Evolutionary conservation across 2,797 vertebrate genomes (phyloP), one percentile per base, ranked within the genome.

Genomic region (Thamnophis elegans): DNA sequence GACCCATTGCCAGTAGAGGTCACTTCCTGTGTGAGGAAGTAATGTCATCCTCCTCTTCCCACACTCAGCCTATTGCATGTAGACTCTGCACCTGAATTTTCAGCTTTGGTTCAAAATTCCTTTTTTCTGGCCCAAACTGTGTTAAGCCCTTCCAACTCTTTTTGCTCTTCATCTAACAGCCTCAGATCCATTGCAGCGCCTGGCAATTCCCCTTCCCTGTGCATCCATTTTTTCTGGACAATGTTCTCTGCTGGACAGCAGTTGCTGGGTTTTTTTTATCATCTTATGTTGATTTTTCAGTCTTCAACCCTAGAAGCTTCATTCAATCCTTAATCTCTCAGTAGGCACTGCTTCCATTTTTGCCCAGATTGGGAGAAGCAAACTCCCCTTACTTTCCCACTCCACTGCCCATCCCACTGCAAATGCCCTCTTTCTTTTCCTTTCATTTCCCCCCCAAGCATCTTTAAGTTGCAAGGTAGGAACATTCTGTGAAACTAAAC

Each of bases 391-490:
- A 20, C 73, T 11, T 82, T 12, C 20, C 20, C 36, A 11, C 11
- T 3, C 6, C 32, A 36, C 8, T 78, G 73, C 20, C 20, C 36
- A 11, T 11, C 3, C 6, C 32, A 36, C 8, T 78, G 73, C 18
- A 78, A 78, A 78, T 42, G 65, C 65, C 13, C 5, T 25, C 26
- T 26, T 62, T 22, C 59, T 62, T 32, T 78, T 22, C 36, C 36
- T 22, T 82, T 22, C 0, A 0, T 78, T 25, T 0, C 1, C 12
- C 4, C n/a, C n/a, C 0, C 8, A 42, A 47, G 42, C 8, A 47
- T 82, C 73, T 82, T 82, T 82, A 47, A 82, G 9, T 47, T 82
- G 36, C 9, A 82, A 82, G 20, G 9, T 82, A 25, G 73, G 20
- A 82, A 82, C 73, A 12, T 42, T 82, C 36, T 20, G 11, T 47